phyloP scores from a whole-genome alignment of 2,888 invertebrate genomes.

The Taphrorychus bicolor region DNA sequence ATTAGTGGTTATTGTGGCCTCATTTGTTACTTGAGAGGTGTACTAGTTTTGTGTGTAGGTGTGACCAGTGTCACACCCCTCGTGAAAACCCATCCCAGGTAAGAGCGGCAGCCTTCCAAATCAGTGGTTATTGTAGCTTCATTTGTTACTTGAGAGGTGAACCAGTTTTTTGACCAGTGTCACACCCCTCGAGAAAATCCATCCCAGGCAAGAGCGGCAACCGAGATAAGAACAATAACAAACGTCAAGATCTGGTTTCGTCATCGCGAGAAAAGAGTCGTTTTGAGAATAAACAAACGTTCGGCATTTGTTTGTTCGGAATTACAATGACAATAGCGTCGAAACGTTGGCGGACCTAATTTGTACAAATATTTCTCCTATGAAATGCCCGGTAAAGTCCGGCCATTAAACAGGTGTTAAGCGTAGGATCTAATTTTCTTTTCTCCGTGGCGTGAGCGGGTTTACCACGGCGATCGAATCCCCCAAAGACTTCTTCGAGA shows the following conservation, averaged over 20 bases:
- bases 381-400: slow-evolving; percentile 22
- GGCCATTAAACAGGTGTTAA: slow-evolving; percentile 32
- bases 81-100: no score
- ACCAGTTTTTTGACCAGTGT: no score
- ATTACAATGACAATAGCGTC: slow-evolving; percentile 24
- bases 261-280: slow-evolving; percentile 6
- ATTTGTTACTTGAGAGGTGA: no score
- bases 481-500: neutral
- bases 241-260: slow-evolving; percentile 17
- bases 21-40: no score
- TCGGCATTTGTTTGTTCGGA: slow-evolving; percentile 20
- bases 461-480: slow-evolving; percentile 1
- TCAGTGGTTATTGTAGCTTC: no score
- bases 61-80: no score
- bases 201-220: neutral
- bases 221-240: neutral
- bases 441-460: neutral
- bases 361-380: slow-evolving; percentile 34
- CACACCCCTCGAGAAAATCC: no score
- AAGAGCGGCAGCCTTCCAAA: no score
- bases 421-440: slow-evolving; percentile 22
- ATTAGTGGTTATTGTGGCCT: no score
- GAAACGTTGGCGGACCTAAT: slow-evolving; percentile 32
- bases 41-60: no score
- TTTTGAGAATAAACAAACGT: slow-evolving; percentile 24